phyloP scores from a whole-genome alignment of 2,797 vertebrate species.

The Pipistrellus pipistrellus region DNA sequence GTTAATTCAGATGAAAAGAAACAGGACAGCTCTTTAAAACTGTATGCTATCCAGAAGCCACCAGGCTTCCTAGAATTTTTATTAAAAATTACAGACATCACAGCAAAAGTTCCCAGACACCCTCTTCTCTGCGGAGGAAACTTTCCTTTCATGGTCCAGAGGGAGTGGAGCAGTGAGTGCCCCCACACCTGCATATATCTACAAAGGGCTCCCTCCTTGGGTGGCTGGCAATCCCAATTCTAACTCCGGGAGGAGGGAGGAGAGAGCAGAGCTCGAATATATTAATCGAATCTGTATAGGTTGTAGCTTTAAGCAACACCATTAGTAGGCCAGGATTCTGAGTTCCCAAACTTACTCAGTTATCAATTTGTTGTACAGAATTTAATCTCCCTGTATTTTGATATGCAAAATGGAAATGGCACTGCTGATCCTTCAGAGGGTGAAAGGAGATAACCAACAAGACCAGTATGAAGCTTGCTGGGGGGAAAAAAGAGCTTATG shows the following conservation, averaged over 20 bases:
- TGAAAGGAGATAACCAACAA: conserved; percentile 76
- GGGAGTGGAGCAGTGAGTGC: conserved; percentile 36
- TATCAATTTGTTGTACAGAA: conserved; percentile 80
- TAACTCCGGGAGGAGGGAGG: conserved; percentile 21
- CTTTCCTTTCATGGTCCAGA: conserved; percentile 50
- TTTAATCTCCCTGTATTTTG: conserved; percentile 80
- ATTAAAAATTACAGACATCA: conserved; percentile 74
- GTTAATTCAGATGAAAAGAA: not conserved
- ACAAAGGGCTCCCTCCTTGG: conserved; percentile 40
- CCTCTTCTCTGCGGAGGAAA: conserved; percentile 64
- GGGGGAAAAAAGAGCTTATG: conserved; percentile 70
- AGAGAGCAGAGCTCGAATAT: conserved; percentile 50
- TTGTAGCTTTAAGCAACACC: conserved; percentile 75
- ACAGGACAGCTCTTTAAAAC: conserved; percentile 40
- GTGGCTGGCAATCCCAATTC: conserved; percentile 45
- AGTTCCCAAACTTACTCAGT: conserved; percentile 71
- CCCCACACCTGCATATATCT: conserved; percentile 22
- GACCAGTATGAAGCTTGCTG: conserved; percentile 68
- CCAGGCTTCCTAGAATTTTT: conserved; percentile 71
- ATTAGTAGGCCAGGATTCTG: conserved; percentile 71
- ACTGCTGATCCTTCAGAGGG: conserved; percentile 72
- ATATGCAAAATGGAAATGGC: conserved; percentile 79
- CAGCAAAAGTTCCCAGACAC: conserved; percentile 63
- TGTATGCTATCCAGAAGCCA: conserved; percentile 16
- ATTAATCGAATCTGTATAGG: conserved; percentile 63